Conservation (phyloP, 2,888 invertebrate genomes). For the Leptarthrus brevirostris region DNA sequence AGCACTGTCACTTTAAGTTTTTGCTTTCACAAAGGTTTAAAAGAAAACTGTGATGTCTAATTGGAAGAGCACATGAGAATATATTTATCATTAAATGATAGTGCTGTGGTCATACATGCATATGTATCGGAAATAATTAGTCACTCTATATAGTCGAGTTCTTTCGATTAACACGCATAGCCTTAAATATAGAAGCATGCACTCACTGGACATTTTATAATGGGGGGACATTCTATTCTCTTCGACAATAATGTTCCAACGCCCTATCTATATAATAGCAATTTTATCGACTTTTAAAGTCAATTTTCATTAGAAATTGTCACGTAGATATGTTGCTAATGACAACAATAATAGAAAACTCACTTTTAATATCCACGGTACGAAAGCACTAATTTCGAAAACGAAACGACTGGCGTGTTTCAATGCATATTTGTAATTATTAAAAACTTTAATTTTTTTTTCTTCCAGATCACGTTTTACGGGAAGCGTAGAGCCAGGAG, state of each 20-base stretch:
- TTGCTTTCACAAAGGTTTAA: neutral
- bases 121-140: conserved; percentile 42
- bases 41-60: conserved; percentile 6
- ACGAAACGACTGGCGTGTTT: neutral
- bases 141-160: conserved; percentile 33
- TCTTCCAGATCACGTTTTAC: no score
- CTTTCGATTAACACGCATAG: conserved; percentile 38
- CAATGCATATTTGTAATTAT: no score
- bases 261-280: conserved; percentile 20
- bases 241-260: conserved; percentile 3
- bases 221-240: conserved; percentile 24
- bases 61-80: conserved; percentile 20
- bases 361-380: neutral
- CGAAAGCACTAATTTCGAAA: neutral
- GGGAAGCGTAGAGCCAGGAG: no score
- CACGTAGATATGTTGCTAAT: neutral
- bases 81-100: conserved; percentile 37
- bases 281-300: conserved; percentile 28
- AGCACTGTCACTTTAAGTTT: conserved; percentile 4
- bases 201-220: neutral
- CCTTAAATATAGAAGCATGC: conserved; percentile 21
- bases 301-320: conserved; percentile 15
- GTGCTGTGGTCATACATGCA: conserved; percentile 29
- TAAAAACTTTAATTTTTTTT: no score
- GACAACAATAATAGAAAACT: conserved; percentile 1